Percentiles rank a stretch among this genome's conserved stretches.
These are phyloP conservation scores for Phymastichus coffea DNA, from an alignment of 1,140 invertebrate species.

Conservation along the genomic window DNA sequence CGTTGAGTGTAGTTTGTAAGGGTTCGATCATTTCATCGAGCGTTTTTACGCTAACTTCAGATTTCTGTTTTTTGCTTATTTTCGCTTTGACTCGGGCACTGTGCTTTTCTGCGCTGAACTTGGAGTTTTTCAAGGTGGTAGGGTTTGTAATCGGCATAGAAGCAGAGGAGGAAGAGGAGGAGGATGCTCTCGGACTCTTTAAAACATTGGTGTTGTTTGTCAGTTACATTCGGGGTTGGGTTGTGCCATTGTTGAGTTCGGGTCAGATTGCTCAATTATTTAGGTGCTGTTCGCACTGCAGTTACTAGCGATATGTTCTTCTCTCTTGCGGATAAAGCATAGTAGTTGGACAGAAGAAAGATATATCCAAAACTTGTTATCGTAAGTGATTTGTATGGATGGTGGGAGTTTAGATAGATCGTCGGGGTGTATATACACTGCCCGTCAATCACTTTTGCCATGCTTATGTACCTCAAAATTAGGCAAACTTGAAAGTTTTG, in stretches of 20 bases:
- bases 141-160: neutral
- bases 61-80: neutral
- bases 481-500: too few species aligned
- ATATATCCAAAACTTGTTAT: too few species aligned
- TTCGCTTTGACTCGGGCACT: neutral
- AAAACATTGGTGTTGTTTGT: too few species aligned
- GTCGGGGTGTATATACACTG: too few species aligned
- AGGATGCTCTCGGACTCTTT: too few species aligned
- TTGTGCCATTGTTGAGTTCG: neutral
- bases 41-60: neutral
- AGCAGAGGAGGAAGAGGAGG: too few species aligned
- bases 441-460: too few species aligned
- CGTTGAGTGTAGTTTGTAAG: neutral
- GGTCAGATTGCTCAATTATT: neutral
- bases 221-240: neutral
- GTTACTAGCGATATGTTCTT: conserved; percentile 25
- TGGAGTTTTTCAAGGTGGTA: neutral
- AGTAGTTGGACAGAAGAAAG: too few species aligned
- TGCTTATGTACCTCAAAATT: too few species aligned
- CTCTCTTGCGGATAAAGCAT: conserved; percentile 24
- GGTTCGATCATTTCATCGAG: neutral
- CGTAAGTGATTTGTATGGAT: too few species aligned
- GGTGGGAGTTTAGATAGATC: too few species aligned
- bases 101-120: neutral
- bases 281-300: neutral